Base-by-base conservation (phyloP, 2,888 invertebrate genomes). In the Latheticus oryzae region DNA sequence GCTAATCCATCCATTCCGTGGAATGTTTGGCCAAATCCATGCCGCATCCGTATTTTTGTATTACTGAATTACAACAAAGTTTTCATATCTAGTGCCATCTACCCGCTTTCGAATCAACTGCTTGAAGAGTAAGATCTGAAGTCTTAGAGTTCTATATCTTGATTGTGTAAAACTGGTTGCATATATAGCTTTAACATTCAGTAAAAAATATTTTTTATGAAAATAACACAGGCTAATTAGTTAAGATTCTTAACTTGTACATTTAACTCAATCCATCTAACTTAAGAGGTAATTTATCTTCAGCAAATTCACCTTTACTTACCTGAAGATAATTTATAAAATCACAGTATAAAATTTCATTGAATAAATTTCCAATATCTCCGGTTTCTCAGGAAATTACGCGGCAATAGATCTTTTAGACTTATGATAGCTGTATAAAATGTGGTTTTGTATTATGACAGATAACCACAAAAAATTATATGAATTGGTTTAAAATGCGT, bases 361-460 rank as follows among this genome's bases (percentile, higher is more conserved):
- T 30, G 45, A 45, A 45, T 45, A 45, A 17, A 45, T 45, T 45
- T 32, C 32, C 45, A n/a, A 30, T 42, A 42, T 45, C 45, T 45
- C 45, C 21, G 21, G 45, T 45, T 45, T 45, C 45, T 17, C 32
- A 45, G 32, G 42, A 42, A 17, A 28, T 42, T 40, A 40, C 26
- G n/a, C 28, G 42, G 24, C 38, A 42, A 32, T 45, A 32, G 45
- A 42, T 26, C 42, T 28, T 32, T 45, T 11, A 43, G 15, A 9
- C 13, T 45, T 16, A 5, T 16, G 15, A 13, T 24, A 40, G 26
- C 9, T 16, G 26, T 7, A 16, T 5, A 47, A 7, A 24, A 11
- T 47, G 47, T 8, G 47, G 47, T 47, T 47, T 33, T 2, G 33
- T 9, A 33, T 45, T 47, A 23, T 42, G n/a, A n/a, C n/a, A n/a